phyloP scores from a whole-genome alignment of 2,888 invertebrate species.

The Harpalus rubripes region DNA sequence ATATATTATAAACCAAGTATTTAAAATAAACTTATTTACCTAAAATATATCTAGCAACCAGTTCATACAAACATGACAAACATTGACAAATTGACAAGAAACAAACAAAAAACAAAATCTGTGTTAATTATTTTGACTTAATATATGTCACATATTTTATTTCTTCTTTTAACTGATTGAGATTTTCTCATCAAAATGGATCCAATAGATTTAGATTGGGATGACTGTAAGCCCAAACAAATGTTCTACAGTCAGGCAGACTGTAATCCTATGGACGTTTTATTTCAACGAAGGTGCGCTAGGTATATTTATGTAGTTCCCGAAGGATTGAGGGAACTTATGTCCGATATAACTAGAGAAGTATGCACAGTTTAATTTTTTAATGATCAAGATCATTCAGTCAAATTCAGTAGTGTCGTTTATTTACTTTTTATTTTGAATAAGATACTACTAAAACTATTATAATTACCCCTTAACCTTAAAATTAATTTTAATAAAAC shows the following conservation, averaged over 20 bases:
- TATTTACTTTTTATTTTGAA: too few species aligned
- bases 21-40: conserved; percentile 9
- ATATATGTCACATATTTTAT: neutral
- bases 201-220: neutral
- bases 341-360: conserved; percentile 87
- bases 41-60: too few species aligned
- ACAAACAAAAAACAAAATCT: neutral
- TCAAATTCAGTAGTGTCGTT: too few species aligned
- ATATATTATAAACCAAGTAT: conserved; percentile 8
- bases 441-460: too few species aligned
- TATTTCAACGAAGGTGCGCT: conserved; percentile 77
- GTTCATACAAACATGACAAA: neutral
- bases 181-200: neutral
- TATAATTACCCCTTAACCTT: too few species aligned
- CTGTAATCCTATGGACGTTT: conserved; percentile 72
- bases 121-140: neutral
- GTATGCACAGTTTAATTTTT: conserved; percentile 73
- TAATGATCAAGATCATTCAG: neutral
- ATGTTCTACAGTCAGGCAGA: conserved; percentile 1
- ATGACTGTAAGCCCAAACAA: conserved; percentile 24
- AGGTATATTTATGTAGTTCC: conserved; percentile 80
- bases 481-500: too few species aligned
- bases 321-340: conserved; percentile 84
- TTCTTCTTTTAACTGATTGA: neutral
- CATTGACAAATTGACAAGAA: neutral